A percentile compares a stretch with the other conserved stretches of the same genome.
phyloP scores from a whole-genome alignment of 2,797 vertebrate genomes.

The Sarcophilus harrisii region DNA sequence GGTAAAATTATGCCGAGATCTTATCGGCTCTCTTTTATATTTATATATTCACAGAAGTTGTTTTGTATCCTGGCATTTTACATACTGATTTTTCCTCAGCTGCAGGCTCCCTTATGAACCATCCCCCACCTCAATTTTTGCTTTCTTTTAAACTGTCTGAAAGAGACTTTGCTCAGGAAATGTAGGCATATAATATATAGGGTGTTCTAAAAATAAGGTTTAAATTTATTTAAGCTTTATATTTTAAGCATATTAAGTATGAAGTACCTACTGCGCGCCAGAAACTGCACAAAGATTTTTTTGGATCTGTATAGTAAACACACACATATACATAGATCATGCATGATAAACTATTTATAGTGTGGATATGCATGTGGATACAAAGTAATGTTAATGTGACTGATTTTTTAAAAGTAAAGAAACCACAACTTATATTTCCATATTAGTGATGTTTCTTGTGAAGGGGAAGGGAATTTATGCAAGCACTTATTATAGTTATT shows the following conservation, averaged over 20 bases:
- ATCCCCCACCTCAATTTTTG: conserved; percentile 27
- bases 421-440: not conserved
- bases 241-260: not conserved
- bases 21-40: conserved; percentile 38
- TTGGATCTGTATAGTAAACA: not conserved
- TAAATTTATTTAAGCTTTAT: not conserved
- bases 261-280: not conserved
- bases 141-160: conserved; percentile 32
- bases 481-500: not conserved
- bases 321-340: not conserved
- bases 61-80: conserved; percentile 54
- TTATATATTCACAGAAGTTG: conserved; percentile 27
- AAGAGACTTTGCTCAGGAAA: conserved; percentile 8
- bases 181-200: not conserved
- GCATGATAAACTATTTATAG: not conserved
- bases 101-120: conserved; percentile 17
- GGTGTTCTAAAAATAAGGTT: not conserved
- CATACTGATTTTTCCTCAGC: conserved; percentile 16
- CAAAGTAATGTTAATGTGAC: not conserved
- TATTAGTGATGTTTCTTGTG: not conserved
- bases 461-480: not conserved
- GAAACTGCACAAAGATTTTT: not conserved
- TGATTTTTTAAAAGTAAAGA: not conserved
- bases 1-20: conserved; percentile 43
- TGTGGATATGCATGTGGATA: not conserved